Conservation (phyloP, 2,888 invertebrate genomes). For the Leucania comma region DNA sequence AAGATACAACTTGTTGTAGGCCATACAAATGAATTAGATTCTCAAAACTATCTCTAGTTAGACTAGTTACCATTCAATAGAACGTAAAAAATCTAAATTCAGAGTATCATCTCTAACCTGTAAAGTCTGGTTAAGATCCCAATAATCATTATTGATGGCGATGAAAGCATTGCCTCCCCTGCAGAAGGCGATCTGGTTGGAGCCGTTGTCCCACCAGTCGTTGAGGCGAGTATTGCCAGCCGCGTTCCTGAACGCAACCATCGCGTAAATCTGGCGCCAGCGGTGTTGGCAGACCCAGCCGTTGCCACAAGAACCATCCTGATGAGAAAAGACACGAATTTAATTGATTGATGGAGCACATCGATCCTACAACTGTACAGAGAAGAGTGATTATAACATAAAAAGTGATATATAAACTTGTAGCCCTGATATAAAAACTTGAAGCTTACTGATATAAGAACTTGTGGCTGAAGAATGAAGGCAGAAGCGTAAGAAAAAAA, state of each 20-base stretch:
- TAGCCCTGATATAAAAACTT: too few species aligned
- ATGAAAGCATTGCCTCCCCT: slow-evolving; percentile 91
- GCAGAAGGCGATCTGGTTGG: slow-evolving; percentile 94
- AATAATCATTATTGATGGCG: slow-evolving; percentile 90
- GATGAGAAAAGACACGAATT: not conserved
- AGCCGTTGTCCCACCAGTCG: slow-evolving; percentile 94
- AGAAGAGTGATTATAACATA: not conserved
- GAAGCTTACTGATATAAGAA: not conserved
- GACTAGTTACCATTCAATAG: too few species aligned
- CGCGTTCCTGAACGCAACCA: slow-evolving; percentile 93
- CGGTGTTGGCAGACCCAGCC: slow-evolving; percentile 95
- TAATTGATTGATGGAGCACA: not conserved
- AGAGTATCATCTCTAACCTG: slow-evolving; percentile 76
- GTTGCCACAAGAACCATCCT: slow-evolving; percentile 90
- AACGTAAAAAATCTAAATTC: too few species aligned
- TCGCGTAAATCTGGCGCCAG: slow-evolving; percentile 94
- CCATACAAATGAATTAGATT: too few species aligned
- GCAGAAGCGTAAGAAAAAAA: too few species aligned
- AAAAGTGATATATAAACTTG: too few species aligned
- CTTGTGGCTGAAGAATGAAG: not conserved
- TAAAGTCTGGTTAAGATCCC: slow-evolving; percentile 87
- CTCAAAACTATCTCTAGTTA: too few species aligned
- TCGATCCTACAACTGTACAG: not conserved
- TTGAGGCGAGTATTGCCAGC: slow-evolving; percentile 89
- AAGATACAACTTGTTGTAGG: too few species aligned